Conservation (phyloP, 1,140 invertebrate species). For the Luehdorfia chinensis region DNA sequence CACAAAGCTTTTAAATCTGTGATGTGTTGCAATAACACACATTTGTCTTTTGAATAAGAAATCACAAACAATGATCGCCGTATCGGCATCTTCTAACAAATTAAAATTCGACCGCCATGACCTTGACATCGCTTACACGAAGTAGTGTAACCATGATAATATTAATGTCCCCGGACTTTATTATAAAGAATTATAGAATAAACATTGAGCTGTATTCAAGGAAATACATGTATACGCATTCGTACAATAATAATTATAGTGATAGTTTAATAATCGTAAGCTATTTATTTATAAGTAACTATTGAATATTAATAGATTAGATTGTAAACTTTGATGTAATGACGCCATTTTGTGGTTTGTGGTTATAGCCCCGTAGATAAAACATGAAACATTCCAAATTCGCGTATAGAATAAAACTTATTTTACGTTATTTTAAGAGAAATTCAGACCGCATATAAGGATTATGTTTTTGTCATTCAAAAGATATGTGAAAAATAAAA, state of each 20-base stretch:
- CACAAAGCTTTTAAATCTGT: background rate
- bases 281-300: conserved; percentile 39
- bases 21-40: background rate
- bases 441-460: background rate
- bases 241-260: conserved; percentile 70
- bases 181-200: conserved; percentile 19
- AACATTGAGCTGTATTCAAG: conserved; percentile 60
- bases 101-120: background rate
- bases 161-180: background rate
- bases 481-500: too few species aligned
- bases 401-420: background rate
- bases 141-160: background rate
- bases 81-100: background rate
- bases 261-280: conserved; percentile 41
- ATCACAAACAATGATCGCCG: background rate
- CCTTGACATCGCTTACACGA: background rate
- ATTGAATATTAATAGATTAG: conserved; percentile 7
- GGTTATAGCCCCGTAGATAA: background rate
- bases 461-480: background rate
- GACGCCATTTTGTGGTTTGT: background rate
- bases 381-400: conserved; percentile 1
- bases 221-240: conserved; percentile 72
- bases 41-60: too few species aligned
- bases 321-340: conserved; percentile 9
- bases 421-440: background rate